phyloP scores from a whole-genome alignment of 2,888 invertebrate species.

The Carcina quercana region DNA sequence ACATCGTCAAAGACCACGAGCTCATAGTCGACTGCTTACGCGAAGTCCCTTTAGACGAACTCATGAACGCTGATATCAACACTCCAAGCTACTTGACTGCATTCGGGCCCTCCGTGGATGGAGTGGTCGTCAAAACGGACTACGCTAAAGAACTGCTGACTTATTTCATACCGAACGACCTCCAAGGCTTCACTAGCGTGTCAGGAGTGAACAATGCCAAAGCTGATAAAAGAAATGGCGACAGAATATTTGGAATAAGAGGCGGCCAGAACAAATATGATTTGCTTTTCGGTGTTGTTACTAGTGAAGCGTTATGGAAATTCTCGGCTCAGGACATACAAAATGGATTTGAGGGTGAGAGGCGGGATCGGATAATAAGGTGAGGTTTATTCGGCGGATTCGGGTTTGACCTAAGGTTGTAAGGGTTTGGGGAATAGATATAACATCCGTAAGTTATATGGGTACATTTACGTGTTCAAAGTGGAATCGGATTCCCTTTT shows the following conservation, averaged over 20 bases:
- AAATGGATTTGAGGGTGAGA: conserved; percentile 91
- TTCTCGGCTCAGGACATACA: conserved; percentile 90
- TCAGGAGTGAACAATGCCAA: conserved; percentile 73
- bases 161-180: conserved; percentile 79
- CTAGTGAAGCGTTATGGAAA: conserved; percentile 93
- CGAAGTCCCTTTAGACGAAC: conserved; percentile 82
- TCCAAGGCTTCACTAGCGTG: conserved; percentile 77
- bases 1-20: conserved; percentile 88
- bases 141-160: conserved; percentile 87
- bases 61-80: conserved; percentile 83
- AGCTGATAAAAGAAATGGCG: conserved; percentile 77
- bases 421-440: neutral
- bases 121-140: conserved; percentile 93
- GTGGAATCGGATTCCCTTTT: no score
- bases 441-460: no score
- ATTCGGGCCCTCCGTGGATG: conserved; percentile 96
- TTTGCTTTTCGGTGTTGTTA: conserved; percentile 93
- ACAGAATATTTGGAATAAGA: conserved; percentile 73
- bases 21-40: conserved; percentile 89
- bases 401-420: conserved; percentile 40
- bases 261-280: conserved; percentile 82
- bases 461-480: no score
- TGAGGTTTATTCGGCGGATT: conserved; percentile 63
- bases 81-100: conserved; percentile 89
- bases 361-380: conserved; percentile 89